Base-by-base conservation (phyloP, 2,888 invertebrate species). In the Acholoe squamosa region DNA sequence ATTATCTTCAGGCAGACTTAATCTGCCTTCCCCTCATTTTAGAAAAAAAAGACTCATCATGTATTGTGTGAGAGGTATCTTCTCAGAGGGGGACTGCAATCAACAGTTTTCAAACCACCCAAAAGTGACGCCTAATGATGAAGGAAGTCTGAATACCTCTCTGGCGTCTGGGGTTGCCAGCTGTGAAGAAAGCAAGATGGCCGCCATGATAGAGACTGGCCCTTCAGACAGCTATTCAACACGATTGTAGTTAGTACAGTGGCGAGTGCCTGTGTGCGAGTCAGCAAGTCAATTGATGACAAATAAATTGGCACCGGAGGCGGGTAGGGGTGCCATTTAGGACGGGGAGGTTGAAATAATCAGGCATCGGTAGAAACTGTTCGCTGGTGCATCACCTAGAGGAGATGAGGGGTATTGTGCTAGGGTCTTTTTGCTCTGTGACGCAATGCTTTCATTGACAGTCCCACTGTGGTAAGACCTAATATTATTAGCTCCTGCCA, bases 281-380 rank as follows among this genome's bases (percentile, higher is more conserved):
- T 71, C 71, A 28, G 28, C n/a, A 71, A 71, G 71, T 71, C 71
- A 71, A 71, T 71, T 25, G 31, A 25, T 71, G 71, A 28, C 31
- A 71, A 71, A 71, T 71, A 71, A 71, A 71, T 71, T 71, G 71
- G 71, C 28, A n/a, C 71, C 28, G 71, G 61, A 19, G 61, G 61
- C 61, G 14, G n/a, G 61, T 61, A 14, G 61, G 14, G 61, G 61
- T 7, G 61, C n/a, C n/a, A 61, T 61, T 61, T 12, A 3, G 61
- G 61, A 19, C 1, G n/a, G 61, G 61, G 19, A 10, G 43, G 3
- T 43, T 61, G 61, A 14, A 3, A n/a, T 61, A 61, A 61, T n/a
- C 19, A 61, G 61, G 3, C 43, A 43, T 43, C 10, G 43, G 43
- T 43, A 43, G 43, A 43, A 43, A 43, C 5, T 43, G 43, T 43